Base-by-base conservation (phyloP, 2,113 vertebrate species). In the Melospiza georgiana region DNA sequence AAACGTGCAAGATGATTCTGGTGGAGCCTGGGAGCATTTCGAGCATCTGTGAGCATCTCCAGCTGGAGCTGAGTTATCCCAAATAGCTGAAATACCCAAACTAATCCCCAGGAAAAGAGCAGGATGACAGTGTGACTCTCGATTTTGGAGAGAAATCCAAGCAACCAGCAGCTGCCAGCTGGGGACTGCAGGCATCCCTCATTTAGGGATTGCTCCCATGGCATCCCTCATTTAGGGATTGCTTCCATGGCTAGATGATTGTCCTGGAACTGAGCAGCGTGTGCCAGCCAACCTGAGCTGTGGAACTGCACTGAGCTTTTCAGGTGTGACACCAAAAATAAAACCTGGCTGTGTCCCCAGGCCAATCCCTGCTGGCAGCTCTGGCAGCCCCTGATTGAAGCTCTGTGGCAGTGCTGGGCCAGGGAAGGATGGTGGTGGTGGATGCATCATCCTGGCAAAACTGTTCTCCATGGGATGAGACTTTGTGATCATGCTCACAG, bases 231-330 rank as follows among this genome's bases (percentile, higher is more conserved):
- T 24, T 35, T 18, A 22, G 15, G 33, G 30, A 22, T 9, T 1
- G 1, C 55, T 74, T 20, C 12, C 7, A 1, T 9, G 21, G 39
- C 28, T 41, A 39, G 33, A 15, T 11, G 75, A 44, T 23, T 67
- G 20, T 82, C 22, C 74, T 48, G 15, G 22, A 52, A 9, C 48
- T 12, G 4, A 59, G n/a, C 46, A 72, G 44, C 0, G 0, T 12
- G 14, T 2, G 1, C 0, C 0, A n/a, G 37, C 46, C 11, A 5
- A 31, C n/a, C 37, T 10, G 21, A 83, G 46, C 31, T 78, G 0
- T 54, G 72, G 21, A 77, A 12, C 25, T 13, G 59, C 19, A 2
- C 39, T 37, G 66, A 37, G 17, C 16, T 19, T 31, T 25, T 33
- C 77, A 72, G 37, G 21, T 82, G 12, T 37, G 39, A 14, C 17